Conservation (phyloP, 2,888 invertebrate species). For the Philonicus albiceps region DNA sequence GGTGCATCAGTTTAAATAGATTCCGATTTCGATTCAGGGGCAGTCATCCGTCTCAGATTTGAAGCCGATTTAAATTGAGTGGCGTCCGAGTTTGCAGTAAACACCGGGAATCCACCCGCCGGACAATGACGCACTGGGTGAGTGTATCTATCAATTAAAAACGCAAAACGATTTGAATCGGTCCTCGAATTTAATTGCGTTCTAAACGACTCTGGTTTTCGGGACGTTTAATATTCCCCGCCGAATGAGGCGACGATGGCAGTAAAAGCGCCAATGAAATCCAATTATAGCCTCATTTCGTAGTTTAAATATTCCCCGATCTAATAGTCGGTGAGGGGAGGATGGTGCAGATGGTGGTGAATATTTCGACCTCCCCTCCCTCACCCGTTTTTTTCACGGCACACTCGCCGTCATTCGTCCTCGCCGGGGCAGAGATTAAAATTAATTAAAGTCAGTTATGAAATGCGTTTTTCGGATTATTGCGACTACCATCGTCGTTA, state of each 20-base stretch:
- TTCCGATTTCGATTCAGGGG: not conserved
- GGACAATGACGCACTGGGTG: not conserved
- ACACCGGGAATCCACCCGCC: not conserved
- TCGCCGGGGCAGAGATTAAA: not conserved
- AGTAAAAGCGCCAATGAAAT: slow-evolving; percentile 19
- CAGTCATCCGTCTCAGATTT: not conserved
- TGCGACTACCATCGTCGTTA: not conserved
- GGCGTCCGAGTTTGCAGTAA: not conserved
- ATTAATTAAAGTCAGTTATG: slow-evolving; percentile 28
- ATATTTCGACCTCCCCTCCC: not conserved
- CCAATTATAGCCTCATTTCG: slow-evolving; percentile 7
- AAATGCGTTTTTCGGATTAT: slow-evolving; percentile 24
- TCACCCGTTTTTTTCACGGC: not conserved
- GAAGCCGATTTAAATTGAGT: not conserved
- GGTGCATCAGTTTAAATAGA: not conserved
- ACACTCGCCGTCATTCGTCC: not conserved
- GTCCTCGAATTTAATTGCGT: slow-evolving; percentile 1
- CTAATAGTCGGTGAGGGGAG: not conserved
- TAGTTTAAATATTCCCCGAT: slow-evolving; percentile 5
- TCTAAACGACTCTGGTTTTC: not conserved
- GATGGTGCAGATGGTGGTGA: not conserved
- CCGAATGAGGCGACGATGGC: not conserved
- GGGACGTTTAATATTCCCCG: not conserved
- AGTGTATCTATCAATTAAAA: not conserved
- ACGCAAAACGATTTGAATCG: not conserved